These are phyloP conservation scores for Melanotaenia duboulayi DNA, from an alignment of 2,113 vertebrate species.

Conservation along the genomic window DNA sequence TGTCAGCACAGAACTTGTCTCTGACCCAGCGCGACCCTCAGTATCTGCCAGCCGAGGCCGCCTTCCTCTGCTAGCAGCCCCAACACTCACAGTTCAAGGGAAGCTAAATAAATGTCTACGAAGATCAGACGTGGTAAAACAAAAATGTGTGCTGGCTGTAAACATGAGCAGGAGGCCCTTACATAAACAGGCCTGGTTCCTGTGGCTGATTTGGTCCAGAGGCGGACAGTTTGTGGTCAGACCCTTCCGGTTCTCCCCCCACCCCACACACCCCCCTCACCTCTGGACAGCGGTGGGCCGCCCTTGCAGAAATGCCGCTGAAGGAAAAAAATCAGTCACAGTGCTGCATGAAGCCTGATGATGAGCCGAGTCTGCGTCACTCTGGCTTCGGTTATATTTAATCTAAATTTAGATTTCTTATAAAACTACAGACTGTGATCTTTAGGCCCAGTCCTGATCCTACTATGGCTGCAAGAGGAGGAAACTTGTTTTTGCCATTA, in stretches of 20 bases:
- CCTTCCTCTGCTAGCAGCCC: conserved; percentile 54
- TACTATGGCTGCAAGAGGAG: conserved; percentile 28
- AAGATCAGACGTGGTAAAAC: conserved; percentile 71
- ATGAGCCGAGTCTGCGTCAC: conserved; percentile 63
- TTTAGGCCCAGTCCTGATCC: too few relatives aligned
- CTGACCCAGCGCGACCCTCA: conserved; percentile 22
- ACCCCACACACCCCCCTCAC: conserved; percentile 2
- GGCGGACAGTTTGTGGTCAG: conserved; percentile 69
- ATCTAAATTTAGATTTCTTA: too few relatives aligned
- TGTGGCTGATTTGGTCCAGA: conserved; percentile 57
- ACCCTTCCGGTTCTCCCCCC: conserved; percentile 55
- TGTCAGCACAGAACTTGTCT: conserved; percentile 18
- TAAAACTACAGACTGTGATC: too few relatives aligned
- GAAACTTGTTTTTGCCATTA: conserved; percentile 72
- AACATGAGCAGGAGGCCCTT: conserved; percentile 74
- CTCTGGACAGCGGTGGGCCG: conserved; percentile 70
- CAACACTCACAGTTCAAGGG: conserved; percentile 71
- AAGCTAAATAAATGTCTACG: conserved; percentile 75
- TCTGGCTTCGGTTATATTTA: not conserved
- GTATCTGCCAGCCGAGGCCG: conserved; percentile 32
- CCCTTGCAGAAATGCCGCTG: conserved; percentile 60
- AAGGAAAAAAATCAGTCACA: conserved; percentile 44
- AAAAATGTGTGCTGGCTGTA: conserved; percentile 78
- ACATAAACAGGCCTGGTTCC: conserved; percentile 72
- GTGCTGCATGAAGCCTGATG: conserved; percentile 31